Evolutionary conservation across 1,140 invertebrate species (phyloP).

Genomic region (Anthonomus grandis): DNA sequence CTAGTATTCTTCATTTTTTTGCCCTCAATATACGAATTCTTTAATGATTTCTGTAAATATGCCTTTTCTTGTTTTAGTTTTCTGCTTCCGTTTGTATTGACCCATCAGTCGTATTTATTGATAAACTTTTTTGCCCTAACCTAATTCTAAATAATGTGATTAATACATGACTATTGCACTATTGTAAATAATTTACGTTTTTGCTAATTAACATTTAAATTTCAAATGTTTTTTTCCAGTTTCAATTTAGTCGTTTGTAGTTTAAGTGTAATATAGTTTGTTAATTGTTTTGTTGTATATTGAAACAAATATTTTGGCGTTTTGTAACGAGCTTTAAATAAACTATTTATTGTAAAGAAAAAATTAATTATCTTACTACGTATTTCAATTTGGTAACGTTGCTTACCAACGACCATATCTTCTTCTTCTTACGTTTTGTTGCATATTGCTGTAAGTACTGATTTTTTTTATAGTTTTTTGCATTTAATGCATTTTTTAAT

Average conservation of each 20-base stretch:
- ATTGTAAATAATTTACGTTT: neutral
- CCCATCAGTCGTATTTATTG: too few species aligned
- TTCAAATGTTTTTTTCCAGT: neutral
- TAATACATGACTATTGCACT: neutral
- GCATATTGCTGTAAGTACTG: constrained; percentile 20
- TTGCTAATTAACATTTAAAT: neutral
- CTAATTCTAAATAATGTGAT: neutral
- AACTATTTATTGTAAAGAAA: constrained; percentile 14
- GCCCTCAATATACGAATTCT: constrained; percentile 3
- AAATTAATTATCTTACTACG: constrained; percentile 10
- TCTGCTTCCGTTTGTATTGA: neutral
- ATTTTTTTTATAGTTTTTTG: constrained; percentile 22
- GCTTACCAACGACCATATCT: too few species aligned
- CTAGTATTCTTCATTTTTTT: neutral
- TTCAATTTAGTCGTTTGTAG: too few species aligned
- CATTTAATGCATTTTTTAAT: constrained; percentile 25
- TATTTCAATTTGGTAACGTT: constrained; percentile 12
- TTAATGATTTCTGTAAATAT: neutral
- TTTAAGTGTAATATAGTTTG: neutral
- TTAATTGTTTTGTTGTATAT: constrained; percentile 2
- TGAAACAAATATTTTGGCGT: constrained; percentile 2
- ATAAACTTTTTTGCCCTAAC: too few species aligned
- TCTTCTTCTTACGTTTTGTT: too few species aligned
- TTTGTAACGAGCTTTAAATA: constrained; percentile 14
- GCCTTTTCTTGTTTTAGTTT: neutral